phyloP scores from a whole-genome alignment of 2,888 invertebrate genomes.

The Pollenia griseotomentosa region DNA sequence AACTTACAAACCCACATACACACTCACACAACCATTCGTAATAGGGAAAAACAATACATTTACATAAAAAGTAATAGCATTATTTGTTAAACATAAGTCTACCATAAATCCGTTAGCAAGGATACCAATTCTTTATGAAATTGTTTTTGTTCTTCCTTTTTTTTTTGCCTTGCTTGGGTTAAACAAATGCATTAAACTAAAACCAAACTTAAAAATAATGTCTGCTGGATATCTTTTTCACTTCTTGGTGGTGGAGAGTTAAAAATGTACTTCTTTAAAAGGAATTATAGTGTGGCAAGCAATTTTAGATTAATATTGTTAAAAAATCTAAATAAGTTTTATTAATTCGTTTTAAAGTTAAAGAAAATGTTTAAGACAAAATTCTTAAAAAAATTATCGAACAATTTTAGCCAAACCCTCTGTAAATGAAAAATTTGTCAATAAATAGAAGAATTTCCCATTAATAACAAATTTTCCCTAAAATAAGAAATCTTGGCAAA shows the following conservation, averaged over 20 bases:
- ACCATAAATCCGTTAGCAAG: constrained; percentile 69
- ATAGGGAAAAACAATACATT: constrained; percentile 44
- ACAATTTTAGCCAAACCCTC: too few species aligned
- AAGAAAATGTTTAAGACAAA: too few species aligned
- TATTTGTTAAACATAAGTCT: constrained; percentile 72
- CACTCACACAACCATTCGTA: background rate
- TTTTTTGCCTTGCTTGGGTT: constrained; percentile 24
- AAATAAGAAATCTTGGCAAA: too few species aligned
- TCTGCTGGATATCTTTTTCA: constrained; percentile 49
- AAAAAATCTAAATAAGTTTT: background rate
- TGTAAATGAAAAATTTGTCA: too few species aligned
- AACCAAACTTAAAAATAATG: constrained; percentile 48
- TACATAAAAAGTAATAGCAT: constrained; percentile 54
- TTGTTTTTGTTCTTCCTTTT: constrained; percentile 1
- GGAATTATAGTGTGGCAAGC: constrained; percentile 5
- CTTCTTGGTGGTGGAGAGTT: constrained; percentile 14
- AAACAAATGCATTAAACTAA: constrained; percentile 37
- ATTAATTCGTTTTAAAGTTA: too few species aligned
- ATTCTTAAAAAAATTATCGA: too few species aligned
- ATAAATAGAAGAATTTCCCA: too few species aligned
- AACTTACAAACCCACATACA: background rate
- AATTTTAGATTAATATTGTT: background rate
- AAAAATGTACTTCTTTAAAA: constrained; percentile 9
- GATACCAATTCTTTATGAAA: constrained; percentile 62
- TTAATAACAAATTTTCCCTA: too few species aligned